Evolutionary conservation across 2,113 vertebrate species (phyloP), one percentile per base, ranked within the genome.

Genomic region (Nerophis lumbriciformis): DNA sequence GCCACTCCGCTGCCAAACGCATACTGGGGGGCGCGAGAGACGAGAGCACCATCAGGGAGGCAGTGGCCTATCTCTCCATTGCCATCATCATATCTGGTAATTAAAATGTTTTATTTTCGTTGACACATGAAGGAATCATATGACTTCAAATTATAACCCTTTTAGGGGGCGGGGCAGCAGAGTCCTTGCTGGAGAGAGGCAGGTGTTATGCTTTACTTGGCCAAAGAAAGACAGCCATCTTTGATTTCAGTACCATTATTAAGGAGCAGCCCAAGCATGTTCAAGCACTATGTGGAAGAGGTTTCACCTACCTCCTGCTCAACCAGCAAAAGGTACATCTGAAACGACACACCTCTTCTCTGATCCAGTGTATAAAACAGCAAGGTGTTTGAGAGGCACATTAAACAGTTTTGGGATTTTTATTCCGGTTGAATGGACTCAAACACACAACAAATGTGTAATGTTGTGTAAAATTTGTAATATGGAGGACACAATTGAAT

Each of bases 191-290:
- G 57, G 75, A 88, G 75, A 90, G 95, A 59, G 96, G 92, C 0
- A 88, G 73, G 35, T 98, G 96, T 55, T 99, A 98, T 0, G 92
- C 85, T 37, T 64, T 80, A 63, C 91, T 97, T 16, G 94, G 94
- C 35, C 95, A 94, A 83, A 90, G 88, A 80, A 98, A 94, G 89
- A 98, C 94, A 0, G 94, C 96, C 0, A 90, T 97, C 81, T 96
- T 94, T 76, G 95, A 98, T 69, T 94, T 95, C 72, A 93, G 90
- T 53, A 76, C 91, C 2, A 77, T 93, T 64, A 86, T 98, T 4
- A 94, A 90, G 77, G 88, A 90, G 6, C 76, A 92, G 9, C 92
- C 93, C 0, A 65, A 78, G 42, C 91, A 95, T 0, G 85, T 90
- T 14, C 87, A 80, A 45, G 94, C 94, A 0, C 92, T 96, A 65